Evolutionary conservation across 2,888 invertebrate genomes (phyloP).

Genomic region (Pseudococcus longispinus): DNA sequence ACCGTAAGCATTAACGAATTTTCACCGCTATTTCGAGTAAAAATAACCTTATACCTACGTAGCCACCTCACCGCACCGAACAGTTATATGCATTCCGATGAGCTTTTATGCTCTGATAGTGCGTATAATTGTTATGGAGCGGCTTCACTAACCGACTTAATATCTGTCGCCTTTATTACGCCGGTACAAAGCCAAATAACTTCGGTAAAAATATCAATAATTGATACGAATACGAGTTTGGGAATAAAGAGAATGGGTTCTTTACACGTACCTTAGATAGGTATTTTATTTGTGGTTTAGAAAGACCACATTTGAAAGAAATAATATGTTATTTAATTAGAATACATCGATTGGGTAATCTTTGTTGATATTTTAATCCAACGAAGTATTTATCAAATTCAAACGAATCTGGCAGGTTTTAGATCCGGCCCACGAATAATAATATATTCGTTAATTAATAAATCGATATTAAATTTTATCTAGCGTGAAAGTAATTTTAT

Average conservation of each 20-base stretch:
- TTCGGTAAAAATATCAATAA: constrained; percentile 6
- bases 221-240: neutral
- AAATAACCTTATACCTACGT: neutral
- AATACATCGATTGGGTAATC: neutral
- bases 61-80: neutral
- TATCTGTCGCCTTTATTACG: constrained; percentile 10
- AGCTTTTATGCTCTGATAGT: constrained; percentile 43
- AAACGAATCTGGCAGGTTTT: neutral
- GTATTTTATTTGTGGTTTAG: neutral
- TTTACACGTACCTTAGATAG: neutral
- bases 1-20: constrained; percentile 10
- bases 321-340: neutral
- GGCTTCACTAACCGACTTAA: constrained; percentile 24
- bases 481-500: constrained; percentile 6
- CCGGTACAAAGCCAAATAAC: neutral
- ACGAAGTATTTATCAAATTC: neutral
- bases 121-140: constrained; percentile 25
- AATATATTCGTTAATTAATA: neutral
- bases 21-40: constrained; percentile 24
- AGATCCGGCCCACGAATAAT: neutral
- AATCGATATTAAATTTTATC: neutral
- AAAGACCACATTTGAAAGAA: neutral
- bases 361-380: neutral
- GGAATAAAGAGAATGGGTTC: neutral
- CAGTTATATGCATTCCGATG: constrained; percentile 32